A percentile compares a stretch with the other conserved stretches of the same genome.
Evolutionary conservation across 2,113 vertebrate genomes (phyloP).

Genomic region (Grammomys dolichurus): DNA sequence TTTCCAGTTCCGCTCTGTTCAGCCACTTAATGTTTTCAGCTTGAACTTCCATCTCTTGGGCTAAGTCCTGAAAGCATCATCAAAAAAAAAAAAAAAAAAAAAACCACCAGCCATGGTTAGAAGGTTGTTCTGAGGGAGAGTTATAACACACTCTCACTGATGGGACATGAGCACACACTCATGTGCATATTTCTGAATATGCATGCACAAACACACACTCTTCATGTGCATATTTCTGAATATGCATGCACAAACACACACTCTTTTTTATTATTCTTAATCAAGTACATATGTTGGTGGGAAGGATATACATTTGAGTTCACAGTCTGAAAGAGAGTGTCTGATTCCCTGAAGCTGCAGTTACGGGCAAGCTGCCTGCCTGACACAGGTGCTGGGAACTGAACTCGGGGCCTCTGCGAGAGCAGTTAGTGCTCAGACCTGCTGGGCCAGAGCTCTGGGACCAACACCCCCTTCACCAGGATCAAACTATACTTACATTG

Average conservation of each 20-base stretch:
- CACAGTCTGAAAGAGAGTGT: neutral
- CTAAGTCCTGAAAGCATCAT: constrained; percentile 87
- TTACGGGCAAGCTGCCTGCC: neutral
- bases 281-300: neutral
- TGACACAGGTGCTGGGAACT: too few relatives aligned
- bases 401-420: neutral
- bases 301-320: neutral
- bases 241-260: accelerated
- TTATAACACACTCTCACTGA: neutral
- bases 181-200: neutral
- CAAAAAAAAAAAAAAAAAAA: too few relatives aligned
- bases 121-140: neutral
- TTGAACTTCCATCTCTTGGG: constrained; percentile 90
- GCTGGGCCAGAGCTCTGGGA: neutral
- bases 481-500: too few relatives aligned
- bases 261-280: neutral
- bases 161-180: neutral
- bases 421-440: neutral
- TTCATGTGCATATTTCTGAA: neutral
- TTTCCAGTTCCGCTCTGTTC: constrained; percentile 91
- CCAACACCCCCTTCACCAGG: neutral
- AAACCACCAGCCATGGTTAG: neutral
- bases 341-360: neutral
- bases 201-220: accelerated
- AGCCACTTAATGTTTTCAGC: constrained; percentile 92